Evolutionary conservation across 2,888 invertebrate genomes (phyloP).

Genomic region (Resseliella maxima): DNA sequence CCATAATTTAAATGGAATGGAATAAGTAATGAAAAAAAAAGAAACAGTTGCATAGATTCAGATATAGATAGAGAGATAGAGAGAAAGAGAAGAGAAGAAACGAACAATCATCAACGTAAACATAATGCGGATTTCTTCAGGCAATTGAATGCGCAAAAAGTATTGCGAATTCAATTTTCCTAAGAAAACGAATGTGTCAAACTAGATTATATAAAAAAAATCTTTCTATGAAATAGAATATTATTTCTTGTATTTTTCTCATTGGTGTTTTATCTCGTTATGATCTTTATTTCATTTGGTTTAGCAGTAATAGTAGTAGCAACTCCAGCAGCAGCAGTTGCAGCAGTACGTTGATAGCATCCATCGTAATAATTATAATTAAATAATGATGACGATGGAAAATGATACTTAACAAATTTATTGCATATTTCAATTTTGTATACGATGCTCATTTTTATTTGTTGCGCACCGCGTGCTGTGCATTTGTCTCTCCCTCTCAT

Average conservation of each 20-base stretch:
- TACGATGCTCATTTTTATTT: neutral
- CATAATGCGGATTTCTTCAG: neutral
- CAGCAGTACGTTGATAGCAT: no score
- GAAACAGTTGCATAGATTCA: no score
- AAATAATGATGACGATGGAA: neutral
- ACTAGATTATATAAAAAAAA: conserved; percentile 52
- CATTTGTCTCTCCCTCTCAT: no score
- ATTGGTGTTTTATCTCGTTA: conserved; percentile 38
- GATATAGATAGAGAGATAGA: neutral
- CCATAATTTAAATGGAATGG: neutral
- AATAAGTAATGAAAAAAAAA: no score
- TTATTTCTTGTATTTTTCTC: neutral
- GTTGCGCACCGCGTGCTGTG: neutral
- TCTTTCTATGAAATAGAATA: conserved; percentile 34
- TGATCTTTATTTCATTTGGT: neutral
- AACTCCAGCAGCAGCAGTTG: no score
- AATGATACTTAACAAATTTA: conserved; percentile 45
- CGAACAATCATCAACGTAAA: neutral
- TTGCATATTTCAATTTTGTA: conserved; percentile 47
- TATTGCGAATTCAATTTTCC: neutral
- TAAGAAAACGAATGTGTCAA: conserved; percentile 1
- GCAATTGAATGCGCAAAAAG: conserved; percentile 8
- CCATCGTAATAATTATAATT: conserved; percentile 13
- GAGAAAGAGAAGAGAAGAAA: neutral
- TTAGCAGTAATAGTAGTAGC: neutral